Base-by-base conservation (phyloP, 1,140 invertebrate genomes). In the Magallana angulata region DNA sequence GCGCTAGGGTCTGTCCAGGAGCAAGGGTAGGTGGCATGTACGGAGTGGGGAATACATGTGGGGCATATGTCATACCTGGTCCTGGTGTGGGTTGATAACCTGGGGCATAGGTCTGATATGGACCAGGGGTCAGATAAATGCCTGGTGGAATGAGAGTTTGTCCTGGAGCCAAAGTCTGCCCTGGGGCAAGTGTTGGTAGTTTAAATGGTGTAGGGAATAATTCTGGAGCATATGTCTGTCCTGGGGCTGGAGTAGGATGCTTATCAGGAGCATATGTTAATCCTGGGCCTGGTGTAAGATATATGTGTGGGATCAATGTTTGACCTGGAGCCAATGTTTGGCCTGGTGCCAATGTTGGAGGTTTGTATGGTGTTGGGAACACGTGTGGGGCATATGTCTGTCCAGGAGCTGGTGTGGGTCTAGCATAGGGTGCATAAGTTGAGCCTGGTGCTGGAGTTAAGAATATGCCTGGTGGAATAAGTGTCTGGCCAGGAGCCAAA, bases 151-250 rank as follows among this genome's bases (percentile, higher is more conserved):
- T 90, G 30, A 89, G 87, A 76, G 85, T 88, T 57, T 71, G n/a
- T 48, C 89, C 91, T 83, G 89, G 91, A 12, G 83, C 71, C 82
- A 89, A 86, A 1, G 90, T 91, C 12, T 86, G 84, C 24, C 90
- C 90, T 84, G 87, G 87, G 76, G 89, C 86, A 48, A 85, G 86
- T 86, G 90, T 91, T 82, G 87, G 89, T 71, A 86, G 71, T 82
- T 88, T 64, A 11, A 48, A 58, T 16, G 90, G 87, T 57, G 84
- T 82, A n/a, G 90, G 86, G 81, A 87, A 89, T 18, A 76, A 82
- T 0, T 64, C 85, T 87, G 92, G 91, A n/a, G 90, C 91, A 85
- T 91, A 91, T 57, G 91, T 92, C 64, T 88, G 76, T 76, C 91
- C 91, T 80, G 92, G 90, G 11, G 71, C 57, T 36, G 87, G 89